Evolutionary conservation across 1,140 invertebrate genomes (phyloP).

Genomic region (Propsilocerus akamusi): DNA sequence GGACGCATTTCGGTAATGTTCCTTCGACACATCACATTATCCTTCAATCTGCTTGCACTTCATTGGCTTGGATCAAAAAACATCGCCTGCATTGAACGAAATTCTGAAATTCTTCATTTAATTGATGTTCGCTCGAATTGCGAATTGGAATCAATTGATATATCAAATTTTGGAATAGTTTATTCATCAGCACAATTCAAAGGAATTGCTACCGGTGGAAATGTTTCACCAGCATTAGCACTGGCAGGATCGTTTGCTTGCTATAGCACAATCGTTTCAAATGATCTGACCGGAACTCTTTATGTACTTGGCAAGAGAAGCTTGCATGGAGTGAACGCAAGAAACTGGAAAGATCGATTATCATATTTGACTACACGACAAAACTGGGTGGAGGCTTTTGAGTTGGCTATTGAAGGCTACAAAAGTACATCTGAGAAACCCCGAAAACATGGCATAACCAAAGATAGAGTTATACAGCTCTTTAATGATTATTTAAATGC

Average conservation of each 20-base stretch:
- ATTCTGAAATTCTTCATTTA: constrained; percentile 67
- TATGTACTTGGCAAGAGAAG: constrained; percentile 68
- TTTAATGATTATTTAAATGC: constrained; percentile 20
- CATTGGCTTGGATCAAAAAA: constrained; percentile 80
- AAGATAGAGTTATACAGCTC: constrained; percentile 19
- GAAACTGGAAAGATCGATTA: constrained; percentile 65
- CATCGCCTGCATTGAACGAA: constrained; percentile 59
- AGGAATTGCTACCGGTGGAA: constrained; percentile 51
- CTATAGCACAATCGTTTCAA: constrained; percentile 73
- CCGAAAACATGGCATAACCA: constrained; percentile 17
- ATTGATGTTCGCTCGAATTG: constrained; percentile 76
- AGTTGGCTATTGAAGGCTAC: constrained; percentile 25
- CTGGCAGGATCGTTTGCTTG: constrained; percentile 69
- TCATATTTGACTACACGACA: constrained; percentile 48
- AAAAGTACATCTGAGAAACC: constrained; percentile 17
- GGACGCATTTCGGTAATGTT: constrained; percentile 21
- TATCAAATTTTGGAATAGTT: constrained; percentile 68
- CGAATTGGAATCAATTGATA: constrained; percentile 64
- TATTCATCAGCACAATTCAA: constrained; percentile 90
- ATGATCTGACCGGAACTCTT: constrained; percentile 47
- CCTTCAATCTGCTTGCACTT: constrained; percentile 49
- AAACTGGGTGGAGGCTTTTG: constrained; percentile 37
- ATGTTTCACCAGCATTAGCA: constrained; percentile 31
- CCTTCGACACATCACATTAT: constrained; percentile 44
- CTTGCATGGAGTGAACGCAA: constrained; percentile 59